A percentile compares a stretch with the other conserved stretches of the same genome.
phyloP scores from a whole-genome alignment of 2,797 vertebrate species.

The Sebastes minor region DNA sequence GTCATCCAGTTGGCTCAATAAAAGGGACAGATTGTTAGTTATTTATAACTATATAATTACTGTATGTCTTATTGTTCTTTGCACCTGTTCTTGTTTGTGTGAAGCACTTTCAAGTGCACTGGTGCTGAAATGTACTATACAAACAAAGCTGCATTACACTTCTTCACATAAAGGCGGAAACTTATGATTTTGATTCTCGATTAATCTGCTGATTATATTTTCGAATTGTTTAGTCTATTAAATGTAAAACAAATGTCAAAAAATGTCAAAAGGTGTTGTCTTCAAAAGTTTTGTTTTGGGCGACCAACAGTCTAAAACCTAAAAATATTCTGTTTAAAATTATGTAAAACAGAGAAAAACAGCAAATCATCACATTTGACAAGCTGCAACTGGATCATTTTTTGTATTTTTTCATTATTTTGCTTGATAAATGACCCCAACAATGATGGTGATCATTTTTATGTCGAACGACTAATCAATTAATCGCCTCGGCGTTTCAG shows the following conservation, averaged over 20 bases:
- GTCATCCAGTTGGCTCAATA: neutral
- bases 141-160: neutral
- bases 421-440: neutral
- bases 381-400: too few relatives aligned
- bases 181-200: neutral
- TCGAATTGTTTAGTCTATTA: neutral
- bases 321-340: neutral
- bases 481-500: neutral
- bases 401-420: too few relatives aligned
- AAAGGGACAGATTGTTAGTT: neutral
- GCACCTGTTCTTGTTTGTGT: too few relatives aligned
- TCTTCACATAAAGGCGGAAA: neutral
- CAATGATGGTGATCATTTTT: neutral
- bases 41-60: neutral
- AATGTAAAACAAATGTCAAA: neutral
- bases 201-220: neutral
- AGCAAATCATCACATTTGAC: neutral
- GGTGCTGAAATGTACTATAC: too few relatives aligned
- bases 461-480: too few relatives aligned
- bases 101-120: too few relatives aligned
- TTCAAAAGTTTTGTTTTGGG: neutral
- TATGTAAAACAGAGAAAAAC: neutral
- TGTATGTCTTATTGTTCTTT: too few relatives aligned
- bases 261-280: too few relatives aligned
- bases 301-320: neutral